Base-by-base conservation (phyloP, 2,113 vertebrate species). In the Rhabdomys dilectus region DNA sequence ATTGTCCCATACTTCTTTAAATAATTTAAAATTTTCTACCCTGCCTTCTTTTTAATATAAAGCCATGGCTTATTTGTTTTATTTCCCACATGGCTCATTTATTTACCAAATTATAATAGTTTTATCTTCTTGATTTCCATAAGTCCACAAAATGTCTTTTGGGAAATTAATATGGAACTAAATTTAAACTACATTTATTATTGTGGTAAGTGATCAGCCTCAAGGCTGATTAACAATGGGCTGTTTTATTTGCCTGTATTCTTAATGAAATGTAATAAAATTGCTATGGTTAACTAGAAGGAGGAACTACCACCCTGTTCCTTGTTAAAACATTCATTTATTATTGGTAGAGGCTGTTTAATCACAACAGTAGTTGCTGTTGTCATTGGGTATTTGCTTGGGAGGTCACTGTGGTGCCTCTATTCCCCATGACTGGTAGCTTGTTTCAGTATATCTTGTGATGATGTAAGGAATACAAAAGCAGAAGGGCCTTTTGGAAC, bases 111-210 rank as follows among this genome's bases (percentile, higher is more conserved):
- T 72, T n/a, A 58, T 76, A 95, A 73, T 34, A 86, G 19, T 9
- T 92, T 87, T 84, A 66, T 85, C 21, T 90, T 39, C 21, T 39
- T 56, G 1, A 73, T 24, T 70, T 92, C 19, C 64, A 70, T 3
- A 2, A 1, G 3, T 62, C 93, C 39, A 77, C 13, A 13, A 76
- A 80, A 73, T 3, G 77, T 4, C 76, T 88, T 96, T 85, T 10
- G n/a, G 62, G 16, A 96, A 97, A 94, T 90, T 90, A 85, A 88
- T 64, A 84, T 56, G n/a, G 77, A 95, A 72, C 13, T 80, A 78
- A 68, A 72, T 93, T 84, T 86, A 88, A 97, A 62, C n/a, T 94
- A 51, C 53, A 89, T 68, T 96, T 94, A 53, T 90, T 95, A 91
- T 86, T 92, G 88, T 66, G 7, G 9, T 92, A 88, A 86, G 24